A percentile compares a stretch with the other conserved stretches of the same genome.
Evolutionary conservation across 2,888 invertebrate species (phyloP).

Genomic region (Chloromyia formosa): DNA sequence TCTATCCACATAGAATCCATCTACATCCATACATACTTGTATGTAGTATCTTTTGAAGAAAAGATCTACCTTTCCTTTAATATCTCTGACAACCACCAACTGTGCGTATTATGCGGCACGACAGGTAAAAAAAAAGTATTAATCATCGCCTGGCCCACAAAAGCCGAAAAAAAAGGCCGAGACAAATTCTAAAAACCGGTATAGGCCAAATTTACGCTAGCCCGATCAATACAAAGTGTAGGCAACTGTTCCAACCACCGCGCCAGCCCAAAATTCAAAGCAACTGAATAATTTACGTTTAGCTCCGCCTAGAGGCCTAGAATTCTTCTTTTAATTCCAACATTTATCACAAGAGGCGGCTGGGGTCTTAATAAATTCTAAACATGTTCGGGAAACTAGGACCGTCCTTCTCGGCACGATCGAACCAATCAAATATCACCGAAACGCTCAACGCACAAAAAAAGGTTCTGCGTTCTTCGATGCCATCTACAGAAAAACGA

Average conservation of each 20-base stretch:
- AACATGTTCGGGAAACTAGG: not conserved
- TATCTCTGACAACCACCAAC: not conserved
- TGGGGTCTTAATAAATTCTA: not conserved
- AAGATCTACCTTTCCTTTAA: not conserved
- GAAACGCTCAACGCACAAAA: not conserved
- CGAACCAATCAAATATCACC: not conserved
- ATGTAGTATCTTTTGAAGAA: too few relatives aligned
- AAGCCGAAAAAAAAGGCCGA: not conserved
- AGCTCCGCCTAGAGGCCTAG: constrained; percentile 39
- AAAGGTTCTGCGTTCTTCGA: constrained; percentile 20
- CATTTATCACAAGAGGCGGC: constrained; percentile 4
- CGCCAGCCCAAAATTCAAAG: constrained; percentile 14
- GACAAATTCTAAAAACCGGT: constrained; percentile 32
- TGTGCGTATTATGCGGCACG: constrained; percentile 1
- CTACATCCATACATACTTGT: too few relatives aligned
- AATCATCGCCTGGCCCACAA: not conserved
- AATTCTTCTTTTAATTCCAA: not conserved
- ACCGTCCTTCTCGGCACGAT: constrained; percentile 18
- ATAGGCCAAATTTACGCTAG: constrained; percentile 10
- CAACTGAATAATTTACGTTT: constrained; percentile 18
- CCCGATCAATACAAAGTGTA: constrained; percentile 14
- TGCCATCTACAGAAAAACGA: not conserved
- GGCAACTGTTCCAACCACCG: not conserved
- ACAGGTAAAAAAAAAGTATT: not conserved
- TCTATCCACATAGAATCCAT: too few relatives aligned